A percentile compares a stretch with the other conserved stretches of the same genome.
Conservation (phyloP, 2,888 invertebrate species). For the Epiblema foenella region DNA sequence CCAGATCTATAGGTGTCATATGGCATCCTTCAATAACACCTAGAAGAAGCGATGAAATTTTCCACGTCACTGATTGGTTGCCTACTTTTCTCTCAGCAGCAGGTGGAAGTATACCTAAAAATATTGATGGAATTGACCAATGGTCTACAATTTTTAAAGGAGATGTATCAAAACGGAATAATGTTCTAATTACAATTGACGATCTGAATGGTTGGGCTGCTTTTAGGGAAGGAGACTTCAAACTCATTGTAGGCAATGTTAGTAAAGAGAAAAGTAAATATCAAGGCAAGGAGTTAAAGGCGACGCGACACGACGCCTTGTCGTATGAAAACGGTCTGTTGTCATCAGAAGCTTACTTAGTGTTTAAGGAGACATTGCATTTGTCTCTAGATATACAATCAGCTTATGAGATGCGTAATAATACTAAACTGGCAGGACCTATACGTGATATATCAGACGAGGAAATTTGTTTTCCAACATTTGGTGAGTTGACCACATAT, state of each 20-base stretch:
- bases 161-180: slow-evolving; percentile 66
- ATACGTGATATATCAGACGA: slow-evolving; percentile 30
- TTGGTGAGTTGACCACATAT: slow-evolving; percentile 50
- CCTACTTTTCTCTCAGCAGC: slow-evolving; percentile 86
- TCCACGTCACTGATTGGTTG: slow-evolving; percentile 92
- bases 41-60: slow-evolving; percentile 77
- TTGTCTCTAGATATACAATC: slow-evolving; percentile 51
- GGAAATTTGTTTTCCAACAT: slow-evolving; percentile 58
- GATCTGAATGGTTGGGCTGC: slow-evolving; percentile 66
- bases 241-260: slow-evolving; percentile 61
- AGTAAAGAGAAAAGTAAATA: slow-evolving; percentile 50
- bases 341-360: slow-evolving; percentile 54
- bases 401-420: slow-evolving; percentile 53
- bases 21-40: slow-evolving; percentile 84
- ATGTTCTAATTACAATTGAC: slow-evolving; percentile 83
- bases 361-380: slow-evolving; percentile 58
- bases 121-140: slow-evolving; percentile 86
- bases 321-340: slow-evolving; percentile 57
- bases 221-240: slow-evolving; percentile 61
- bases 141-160: slow-evolving; percentile 84
- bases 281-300: slow-evolving; percentile 54
- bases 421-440: slow-evolving; percentile 45
- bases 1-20: slow-evolving; percentile 88
- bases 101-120: slow-evolving; percentile 55
- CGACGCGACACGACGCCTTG: slow-evolving; percentile 49